phyloP scores from a whole-genome alignment of 2,113 vertebrate species.

The Malurus alboscapulatus region DNA sequence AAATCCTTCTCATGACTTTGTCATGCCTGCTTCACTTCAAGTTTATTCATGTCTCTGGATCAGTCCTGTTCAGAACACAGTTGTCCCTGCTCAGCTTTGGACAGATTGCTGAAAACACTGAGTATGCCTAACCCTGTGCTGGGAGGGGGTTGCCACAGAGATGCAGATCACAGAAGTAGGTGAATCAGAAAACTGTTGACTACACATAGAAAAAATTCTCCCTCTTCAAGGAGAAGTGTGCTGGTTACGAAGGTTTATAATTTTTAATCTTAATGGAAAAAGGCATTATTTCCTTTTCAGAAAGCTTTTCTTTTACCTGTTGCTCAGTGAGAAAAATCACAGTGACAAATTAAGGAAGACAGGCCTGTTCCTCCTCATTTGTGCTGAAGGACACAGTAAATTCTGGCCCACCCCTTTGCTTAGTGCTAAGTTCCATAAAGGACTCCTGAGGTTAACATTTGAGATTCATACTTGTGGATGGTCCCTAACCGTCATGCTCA shows the following conservation, averaged over 20 bases:
- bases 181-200: background rate
- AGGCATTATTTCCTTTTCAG: background rate
- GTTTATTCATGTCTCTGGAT: background rate
- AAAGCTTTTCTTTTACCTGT: background rate
- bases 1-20: background rate
- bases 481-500: background rate
- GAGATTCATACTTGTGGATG: background rate
- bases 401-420: background rate
- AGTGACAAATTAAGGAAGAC: background rate
- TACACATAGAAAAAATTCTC: background rate
- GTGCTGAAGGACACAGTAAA: background rate
- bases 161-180: background rate
- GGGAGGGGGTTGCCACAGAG: background rate
- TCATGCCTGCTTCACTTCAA: background rate
- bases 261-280: background rate
- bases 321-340: background rate
- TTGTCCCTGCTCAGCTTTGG: background rate
- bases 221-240: background rate
- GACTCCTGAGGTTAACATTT: background rate
- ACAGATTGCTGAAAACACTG: background rate
- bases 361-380: accelerated
- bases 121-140: background rate
- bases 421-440: background rate
- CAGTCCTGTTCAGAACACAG: background rate
- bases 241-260: background rate